Percentiles rank a stretch among this genome's conserved stretches.
phyloP scores from a whole-genome alignment of 1,140 invertebrate species.

The Hycleus phaleratus region DNA sequence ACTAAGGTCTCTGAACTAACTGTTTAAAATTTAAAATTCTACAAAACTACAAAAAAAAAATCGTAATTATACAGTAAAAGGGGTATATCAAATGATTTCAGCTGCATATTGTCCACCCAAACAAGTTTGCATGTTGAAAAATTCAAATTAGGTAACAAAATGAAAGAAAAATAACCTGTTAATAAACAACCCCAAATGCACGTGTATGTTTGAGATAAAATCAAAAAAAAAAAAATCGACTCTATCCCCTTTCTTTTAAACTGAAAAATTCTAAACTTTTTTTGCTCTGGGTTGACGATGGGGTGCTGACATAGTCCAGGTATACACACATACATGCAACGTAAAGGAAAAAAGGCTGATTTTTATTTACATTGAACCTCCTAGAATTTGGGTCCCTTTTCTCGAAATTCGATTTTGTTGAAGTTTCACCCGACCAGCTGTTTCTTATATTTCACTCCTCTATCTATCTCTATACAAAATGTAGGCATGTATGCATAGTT shows the following conservation, averaged over 20 bases:
- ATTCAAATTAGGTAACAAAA: constrained; percentile 12
- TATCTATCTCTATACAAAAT: background rate
- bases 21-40: too few relatives aligned
- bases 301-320: background rate
- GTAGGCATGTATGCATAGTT: too few relatives aligned
- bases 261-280: too few relatives aligned
- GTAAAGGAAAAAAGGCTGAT: too few relatives aligned
- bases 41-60: too few relatives aligned
- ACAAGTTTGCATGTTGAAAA: constrained; percentile 14
- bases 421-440: constrained; percentile 1
- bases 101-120: constrained; percentile 12
- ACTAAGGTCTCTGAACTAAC: too few relatives aligned
- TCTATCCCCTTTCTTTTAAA: too few relatives aligned
- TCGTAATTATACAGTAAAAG: too few relatives aligned
- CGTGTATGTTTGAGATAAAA: background rate
- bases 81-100: too few relatives aligned
- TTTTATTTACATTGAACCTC: background rate
- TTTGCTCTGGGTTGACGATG: too few relatives aligned
- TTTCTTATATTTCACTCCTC: background rate
- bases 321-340: constrained; percentile 1
- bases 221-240: too few relatives aligned
- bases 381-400: constrained; percentile 13
- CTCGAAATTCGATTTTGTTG: constrained; percentile 3
- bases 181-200: constrained; percentile 10
- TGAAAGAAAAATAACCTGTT: constrained; percentile 16